These are phyloP conservation scores for Drosophila parabipectinata DNA, from an alignment of 1,140 invertebrate genomes.

Conservation along the genomic window DNA sequence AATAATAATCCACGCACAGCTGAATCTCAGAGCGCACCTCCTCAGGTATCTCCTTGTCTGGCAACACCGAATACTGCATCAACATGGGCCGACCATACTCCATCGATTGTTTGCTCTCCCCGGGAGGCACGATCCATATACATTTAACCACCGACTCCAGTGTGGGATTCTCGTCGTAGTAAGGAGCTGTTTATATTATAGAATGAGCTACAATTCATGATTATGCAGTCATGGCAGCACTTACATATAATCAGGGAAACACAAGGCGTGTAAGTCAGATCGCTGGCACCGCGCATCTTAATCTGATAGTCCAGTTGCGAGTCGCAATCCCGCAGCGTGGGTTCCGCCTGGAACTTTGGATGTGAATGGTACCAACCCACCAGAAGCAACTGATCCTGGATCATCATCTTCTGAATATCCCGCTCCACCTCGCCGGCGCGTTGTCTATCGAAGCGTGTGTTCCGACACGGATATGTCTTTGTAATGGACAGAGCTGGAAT, in stretches of 20 bases:
- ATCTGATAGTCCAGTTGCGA: conserved; percentile 97
- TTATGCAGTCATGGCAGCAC: conserved; percentile 33
- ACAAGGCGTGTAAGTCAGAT: conserved; percentile 95
- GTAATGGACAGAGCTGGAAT: conserved; percentile 92
- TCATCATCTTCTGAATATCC: conserved; percentile 93
- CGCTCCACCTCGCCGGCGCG: conserved; percentile 89
- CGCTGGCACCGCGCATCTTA: conserved; percentile 94
- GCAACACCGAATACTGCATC: conserved; percentile 92
- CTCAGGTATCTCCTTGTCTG: conserved; percentile 92
- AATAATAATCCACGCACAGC: conserved; percentile 93
- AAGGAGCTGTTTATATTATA: conserved; percentile 88
- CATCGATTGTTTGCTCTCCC: conserved; percentile 92
- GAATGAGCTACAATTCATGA: background rate
- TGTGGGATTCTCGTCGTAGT: conserved; percentile 91
- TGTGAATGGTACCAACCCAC: conserved; percentile 99
- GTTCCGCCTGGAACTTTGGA: conserved; percentile 93
- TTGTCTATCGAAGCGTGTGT: conserved; percentile 91
- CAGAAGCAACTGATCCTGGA: conserved; percentile 91
- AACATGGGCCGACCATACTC: conserved; percentile 96
- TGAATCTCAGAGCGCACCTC: conserved; percentile 94
- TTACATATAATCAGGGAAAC: conserved; percentile 96
- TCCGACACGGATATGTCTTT: conserved; percentile 95
- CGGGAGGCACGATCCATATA: conserved; percentile 97
- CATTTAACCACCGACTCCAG: conserved; percentile 92
- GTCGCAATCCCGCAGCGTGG: conserved; percentile 95